A percentile compares a stretch with the other conserved stretches of the same genome.
These are phyloP conservation scores for zebrafish (Danio rerio) DNA, from an alignment of 2,113 vertebrate species.

Conservation along the genomic window GRCz12tu NC_133185.1:33271001-33271500, in stretches of 20 bases:
- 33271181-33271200: neutral
- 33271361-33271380: slow-evolving; percentile 8
- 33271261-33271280: slow-evolving; percentile 14
- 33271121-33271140: neutral
- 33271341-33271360: slow-evolving; percentile 13
- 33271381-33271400: slow-evolving; percentile 9
- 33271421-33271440: neutral
- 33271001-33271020: too few relatives aligned
- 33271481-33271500: neutral
- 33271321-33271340: neutral
- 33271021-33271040: too few relatives aligned
- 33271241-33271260: neutral
- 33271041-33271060: too few relatives aligned
- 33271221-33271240: slow-evolving; percentile 3
- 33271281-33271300: neutral
- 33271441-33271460: neutral
- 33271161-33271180: slow-evolving; percentile 44
- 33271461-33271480: neutral
- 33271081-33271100: neutral
- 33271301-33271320: neutral
- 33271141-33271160: slow-evolving; percentile 10
- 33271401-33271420: neutral
- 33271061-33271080: neutral
- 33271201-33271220: slow-evolving; percentile 17
- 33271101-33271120: neutral